A percentile compares a stretch with the other conserved stretches of the same genome.
Conservation (phyloP, 2,888 invertebrate genomes). For the Pegoplata infirma region DNA sequence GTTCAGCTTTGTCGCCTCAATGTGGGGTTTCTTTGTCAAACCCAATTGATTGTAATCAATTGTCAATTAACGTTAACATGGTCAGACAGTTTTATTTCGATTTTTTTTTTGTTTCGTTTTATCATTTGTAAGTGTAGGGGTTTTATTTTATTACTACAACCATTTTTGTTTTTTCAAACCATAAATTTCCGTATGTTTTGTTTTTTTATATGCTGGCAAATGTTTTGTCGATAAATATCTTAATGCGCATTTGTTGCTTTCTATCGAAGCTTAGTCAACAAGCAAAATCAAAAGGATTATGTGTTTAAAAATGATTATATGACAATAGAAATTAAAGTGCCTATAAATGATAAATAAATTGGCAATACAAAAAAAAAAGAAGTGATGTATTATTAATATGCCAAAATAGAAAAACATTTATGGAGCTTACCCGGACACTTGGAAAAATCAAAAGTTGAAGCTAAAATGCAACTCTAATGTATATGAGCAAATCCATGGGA, state of each 20-base stretch:
- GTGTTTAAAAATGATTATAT: neutral
- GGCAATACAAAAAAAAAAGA: too few relatives aligned
- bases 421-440: too few relatives aligned
- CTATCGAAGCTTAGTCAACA: too few relatives aligned
- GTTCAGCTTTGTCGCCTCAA: neutral
- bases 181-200: neutral
- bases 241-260: conserved; percentile 11
- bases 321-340: neutral
- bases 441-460: too few relatives aligned
- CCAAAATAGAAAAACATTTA: too few relatives aligned
- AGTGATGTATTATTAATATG: too few relatives aligned
- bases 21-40: conserved; percentile 26
- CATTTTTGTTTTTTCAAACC: neutral
- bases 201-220: neutral
- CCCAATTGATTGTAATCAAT: conserved; percentile 55
- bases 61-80: conserved; percentile 56
- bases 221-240: conserved; percentile 16
- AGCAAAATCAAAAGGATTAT: neutral
- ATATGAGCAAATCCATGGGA: too few relatives aligned
- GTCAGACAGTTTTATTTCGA: conserved; percentile 37
- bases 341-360: neutral
- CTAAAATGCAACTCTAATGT: too few relatives aligned
- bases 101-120: neutral
- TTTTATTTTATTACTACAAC: neutral
- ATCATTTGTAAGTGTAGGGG: neutral